Conservation (phyloP, 2,888 invertebrate species). For the Drosophila colorata region DNA sequence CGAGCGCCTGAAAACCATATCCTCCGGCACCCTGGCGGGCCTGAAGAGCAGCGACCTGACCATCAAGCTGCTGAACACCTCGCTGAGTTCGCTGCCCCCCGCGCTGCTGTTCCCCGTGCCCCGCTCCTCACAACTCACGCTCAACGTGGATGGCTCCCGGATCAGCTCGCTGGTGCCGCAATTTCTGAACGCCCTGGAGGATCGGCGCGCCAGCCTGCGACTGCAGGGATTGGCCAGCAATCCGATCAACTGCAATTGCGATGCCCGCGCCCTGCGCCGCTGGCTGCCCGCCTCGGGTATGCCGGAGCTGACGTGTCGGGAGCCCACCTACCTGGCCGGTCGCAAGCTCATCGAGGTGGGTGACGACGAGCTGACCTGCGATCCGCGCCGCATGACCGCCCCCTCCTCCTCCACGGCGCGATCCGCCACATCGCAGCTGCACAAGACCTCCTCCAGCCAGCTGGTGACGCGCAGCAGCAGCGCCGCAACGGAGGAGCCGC, state of each 20-base stretch:
- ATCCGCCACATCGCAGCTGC: constrained; percentile 64
- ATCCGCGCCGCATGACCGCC: constrained; percentile 87
- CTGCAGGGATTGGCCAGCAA: constrained; percentile 91
- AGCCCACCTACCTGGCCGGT: constrained; percentile 90
- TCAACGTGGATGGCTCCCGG: constrained; percentile 92
- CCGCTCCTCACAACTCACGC: constrained; percentile 91
- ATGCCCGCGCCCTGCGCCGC: constrained; percentile 91
- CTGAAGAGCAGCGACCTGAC: constrained; percentile 90
- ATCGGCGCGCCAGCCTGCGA: constrained; percentile 90
- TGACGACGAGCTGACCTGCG: constrained; percentile 93
- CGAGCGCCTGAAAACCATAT: constrained; percentile 90
- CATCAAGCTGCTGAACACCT: constrained; percentile 93
- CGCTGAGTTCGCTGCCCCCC: constrained; percentile 91
- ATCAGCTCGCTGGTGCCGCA: constrained; percentile 92
- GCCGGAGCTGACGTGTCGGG: constrained; percentile 88
- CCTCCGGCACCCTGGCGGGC: constrained; percentile 93
- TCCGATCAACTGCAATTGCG: constrained; percentile 94
- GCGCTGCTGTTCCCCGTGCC: constrained; percentile 95
- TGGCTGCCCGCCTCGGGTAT: constrained; percentile 90
- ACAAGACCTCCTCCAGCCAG: constrained; percentile 82
- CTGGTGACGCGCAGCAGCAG: constrained; percentile 86
- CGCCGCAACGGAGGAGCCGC: constrained; percentile 90
- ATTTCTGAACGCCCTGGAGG: constrained; percentile 92
- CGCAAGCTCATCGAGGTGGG: constrained; percentile 90
- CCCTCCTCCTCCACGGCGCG: constrained; percentile 79